These are phyloP conservation scores for Esox niger DNA, from an alignment of 2,113 vertebrate genomes.

Conservation along the genomic window DNA sequence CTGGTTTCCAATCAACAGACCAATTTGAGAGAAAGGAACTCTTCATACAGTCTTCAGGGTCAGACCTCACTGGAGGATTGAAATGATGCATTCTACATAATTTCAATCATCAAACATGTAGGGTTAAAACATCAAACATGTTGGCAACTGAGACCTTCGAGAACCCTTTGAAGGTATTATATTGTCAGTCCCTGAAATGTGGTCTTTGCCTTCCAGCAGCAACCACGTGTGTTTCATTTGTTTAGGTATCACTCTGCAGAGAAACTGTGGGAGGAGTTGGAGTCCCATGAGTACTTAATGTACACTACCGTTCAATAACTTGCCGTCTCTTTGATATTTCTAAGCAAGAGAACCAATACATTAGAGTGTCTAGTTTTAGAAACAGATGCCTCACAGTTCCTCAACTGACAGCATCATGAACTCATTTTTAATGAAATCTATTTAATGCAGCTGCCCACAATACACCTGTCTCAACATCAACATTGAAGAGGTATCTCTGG, in stretches of 20 bases:
- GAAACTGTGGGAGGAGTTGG: not conserved
- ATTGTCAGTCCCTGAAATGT: not conserved
- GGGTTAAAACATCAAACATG: not conserved
- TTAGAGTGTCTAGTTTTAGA: too few species aligned
- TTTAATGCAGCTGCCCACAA: too few species aligned
- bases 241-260: not conserved
- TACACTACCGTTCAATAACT: not conserved
- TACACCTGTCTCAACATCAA: too few species aligned
- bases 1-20: slow-evolving; percentile 37
- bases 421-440: too few species aligned
- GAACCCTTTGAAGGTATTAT: not conserved
- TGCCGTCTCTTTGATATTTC: too few species aligned
- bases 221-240: not conserved
- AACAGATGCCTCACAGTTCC: too few species aligned
- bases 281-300: not conserved
- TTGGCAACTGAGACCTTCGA: not conserved
- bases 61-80: not conserved
- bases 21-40: slow-evolving; percentile 13
- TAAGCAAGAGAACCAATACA: too few species aligned
- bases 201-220: not conserved
- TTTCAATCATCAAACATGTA: not conserved
- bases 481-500: too few species aligned
- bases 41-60: not conserved
- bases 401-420: too few species aligned
- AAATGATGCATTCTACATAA: not conserved